Evolutionary conservation across 1,140 invertebrate species (phyloP).

Genomic region (Drosophila busckii): DNA sequence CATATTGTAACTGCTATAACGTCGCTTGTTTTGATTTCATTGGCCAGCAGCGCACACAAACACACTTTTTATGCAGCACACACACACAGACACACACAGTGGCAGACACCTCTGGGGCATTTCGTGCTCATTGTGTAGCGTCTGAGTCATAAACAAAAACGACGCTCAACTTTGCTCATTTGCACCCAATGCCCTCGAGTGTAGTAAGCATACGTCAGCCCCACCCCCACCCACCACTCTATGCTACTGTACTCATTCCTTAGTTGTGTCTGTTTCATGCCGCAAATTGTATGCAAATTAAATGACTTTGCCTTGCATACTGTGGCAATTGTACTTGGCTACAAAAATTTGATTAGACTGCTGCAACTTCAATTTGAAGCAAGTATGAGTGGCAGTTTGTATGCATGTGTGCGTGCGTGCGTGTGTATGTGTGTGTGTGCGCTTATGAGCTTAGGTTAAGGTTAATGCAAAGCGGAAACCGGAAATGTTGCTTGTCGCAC

Average conservation of each 20-base stretch:
- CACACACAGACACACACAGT: conserved; percentile 4
- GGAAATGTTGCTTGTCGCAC: conserved; percentile 60
- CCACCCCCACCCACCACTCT: neutral
- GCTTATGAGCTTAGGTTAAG: conserved; percentile 1
- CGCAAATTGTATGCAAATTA: conserved; percentile 58
- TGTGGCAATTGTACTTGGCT: conserved; percentile 31
- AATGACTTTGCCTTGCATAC: conserved; percentile 35
- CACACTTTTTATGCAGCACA: conserved; percentile 5
- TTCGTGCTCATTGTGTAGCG: conserved; percentile 32
- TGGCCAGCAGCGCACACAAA: conserved; percentile 2
- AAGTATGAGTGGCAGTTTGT: neutral
- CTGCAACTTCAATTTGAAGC: conserved; percentile 16
- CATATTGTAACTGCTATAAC: conserved; percentile 53
- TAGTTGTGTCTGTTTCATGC: conserved; percentile 7
- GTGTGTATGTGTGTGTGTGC: neutral
- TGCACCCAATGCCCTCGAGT: conserved; percentile 53
- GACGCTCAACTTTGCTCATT: conserved; percentile 55
- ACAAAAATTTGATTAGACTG: conserved; percentile 20
- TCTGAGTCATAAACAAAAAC: conserved; percentile 56
- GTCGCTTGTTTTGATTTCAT: conserved; percentile 4
- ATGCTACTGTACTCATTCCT: neutral
- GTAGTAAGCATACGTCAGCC: conserved; percentile 3
- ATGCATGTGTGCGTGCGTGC: neutral
- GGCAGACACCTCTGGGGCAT: conserved; percentile 26
- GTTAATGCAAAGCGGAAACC: conserved; percentile 52